Evolutionary conservation across 2,113 vertebrate genomes (phyloP).

Genomic region (Bujurquina vittata): DNA sequence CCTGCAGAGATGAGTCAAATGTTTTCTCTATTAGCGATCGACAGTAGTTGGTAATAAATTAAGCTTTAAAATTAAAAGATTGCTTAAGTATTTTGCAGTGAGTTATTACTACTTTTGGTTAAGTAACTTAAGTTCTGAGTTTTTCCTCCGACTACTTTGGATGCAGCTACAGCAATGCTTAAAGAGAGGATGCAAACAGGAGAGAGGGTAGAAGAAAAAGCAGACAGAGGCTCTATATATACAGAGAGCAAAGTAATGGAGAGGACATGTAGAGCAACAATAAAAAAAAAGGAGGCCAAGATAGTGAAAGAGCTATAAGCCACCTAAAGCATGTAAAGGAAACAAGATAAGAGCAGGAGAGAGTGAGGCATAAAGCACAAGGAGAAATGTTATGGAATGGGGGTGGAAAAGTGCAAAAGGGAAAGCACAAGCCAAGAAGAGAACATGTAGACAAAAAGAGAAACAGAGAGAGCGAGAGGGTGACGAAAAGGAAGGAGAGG

Average conservation of each 20-base stretch:
- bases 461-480: neutral
- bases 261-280: conserved; percentile 33
- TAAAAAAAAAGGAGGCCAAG: neutral
- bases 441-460: conserved; percentile 58
- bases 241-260: conserved; percentile 42
- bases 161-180: conserved; percentile 11
- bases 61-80: neutral
- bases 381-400: conserved; percentile 23
- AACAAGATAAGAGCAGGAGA: conserved; percentile 45
- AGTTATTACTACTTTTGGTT: neutral
- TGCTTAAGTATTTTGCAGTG: neutral
- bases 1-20: neutral
- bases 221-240: conserved; percentile 28
- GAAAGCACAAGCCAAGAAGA: conserved; percentile 36
- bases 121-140: neutral
- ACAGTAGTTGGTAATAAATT: neutral
- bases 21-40: neutral
- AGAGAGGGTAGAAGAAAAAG: neutral
- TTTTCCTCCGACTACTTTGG: neutral
- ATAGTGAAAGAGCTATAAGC: conserved; percentile 38
- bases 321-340: conserved; percentile 33
- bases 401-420: neutral
- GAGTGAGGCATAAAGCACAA: conserved; percentile 27
- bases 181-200: neutral
- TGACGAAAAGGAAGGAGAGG: neutral